Evolutionary conservation across 2,888 invertebrate species (phyloP), one percentile per base, ranked within the genome.

Genomic region (Metopia argyrocephala): DNA sequence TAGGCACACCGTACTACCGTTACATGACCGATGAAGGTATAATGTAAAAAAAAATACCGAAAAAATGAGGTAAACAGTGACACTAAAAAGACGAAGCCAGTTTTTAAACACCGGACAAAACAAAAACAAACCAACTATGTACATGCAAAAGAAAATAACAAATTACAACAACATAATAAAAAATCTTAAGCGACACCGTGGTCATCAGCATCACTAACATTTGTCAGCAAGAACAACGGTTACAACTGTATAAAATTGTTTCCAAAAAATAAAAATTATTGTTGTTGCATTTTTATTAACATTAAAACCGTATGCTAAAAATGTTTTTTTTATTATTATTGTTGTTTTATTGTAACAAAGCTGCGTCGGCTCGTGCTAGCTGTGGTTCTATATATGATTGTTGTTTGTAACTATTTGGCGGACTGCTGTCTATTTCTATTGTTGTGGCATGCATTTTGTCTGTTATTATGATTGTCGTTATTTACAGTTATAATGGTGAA

Each of bases 401-500:
- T 15, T 71, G 54, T 31, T 62, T 56, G 20, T 38, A n/a, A n/a
- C 38, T 15, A 15, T 38, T 38, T 56, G 56, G 23, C 62, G 48
- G 12, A 45, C 6, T 50, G 15, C 31, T 71, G 61, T 46, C 76
- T 71, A 70, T 38, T 38, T 38, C 15, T 38, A 38, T 12, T 9
- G 38, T 38, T 38, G 38, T 38, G 9, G 9, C 15, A 38, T 38
- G n/a, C n/a, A n/a, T n/a, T n/a, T n/a, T n/a, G n/a, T n/a, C n/a
- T 64, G 54, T 65, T 52, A n/a, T 57, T 52, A 27, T 54, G 61
- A 54, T 66, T 61, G 12, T 28, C 59, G 23, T 7, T 62, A 25
- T 7, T n/a, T 38, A 38, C 31, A 12, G 38, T 12, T 71, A 56
- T 71, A 59, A 65, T 75, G 65, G 80, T 84, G 86, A 85, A 85